Percentiles rank a stretch among this genome's conserved stretches.
Conservation (phyloP, 2,113 vertebrate species). For the Machaerirhynchus nigripectus region DNA sequence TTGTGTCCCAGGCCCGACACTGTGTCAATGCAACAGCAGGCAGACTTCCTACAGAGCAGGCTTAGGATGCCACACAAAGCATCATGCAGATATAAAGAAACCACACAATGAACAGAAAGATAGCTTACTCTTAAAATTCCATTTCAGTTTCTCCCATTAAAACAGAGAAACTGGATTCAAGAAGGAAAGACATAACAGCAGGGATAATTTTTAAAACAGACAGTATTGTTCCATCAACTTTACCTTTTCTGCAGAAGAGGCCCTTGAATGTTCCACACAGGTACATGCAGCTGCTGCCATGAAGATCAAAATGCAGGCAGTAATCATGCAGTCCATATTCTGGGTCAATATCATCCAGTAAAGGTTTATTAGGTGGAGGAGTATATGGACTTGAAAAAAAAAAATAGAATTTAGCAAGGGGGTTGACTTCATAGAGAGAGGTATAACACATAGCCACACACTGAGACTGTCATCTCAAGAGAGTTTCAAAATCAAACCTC, state of each 20-base stretch:
- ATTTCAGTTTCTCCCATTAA: not conserved
- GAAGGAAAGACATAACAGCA: not conserved
- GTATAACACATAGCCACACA: not conserved
- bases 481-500: not conserved
- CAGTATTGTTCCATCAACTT: not conserved
- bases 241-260: conserved; percentile 86
- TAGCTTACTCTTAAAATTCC: not conserved
- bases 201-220: not conserved
- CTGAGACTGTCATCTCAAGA: not conserved
- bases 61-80: rapidly evolving
- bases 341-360: conserved; percentile 80
- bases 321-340: conserved; percentile 87
- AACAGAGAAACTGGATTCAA: not conserved
- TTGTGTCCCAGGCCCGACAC: not conserved
- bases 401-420: not conserved
- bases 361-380: conserved; percentile 43
- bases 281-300: conserved; percentile 69
- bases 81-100: not conserved
- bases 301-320: conserved; percentile 81
- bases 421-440: not conserved
- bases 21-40: not conserved
- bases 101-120: not conserved
- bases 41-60: not conserved
- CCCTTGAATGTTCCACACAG: conserved; percentile 77
- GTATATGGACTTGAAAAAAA: conserved; percentile 68